Conservation (phyloP, 2,888 invertebrate species). For the Eugnorisma glareosa region DNA sequence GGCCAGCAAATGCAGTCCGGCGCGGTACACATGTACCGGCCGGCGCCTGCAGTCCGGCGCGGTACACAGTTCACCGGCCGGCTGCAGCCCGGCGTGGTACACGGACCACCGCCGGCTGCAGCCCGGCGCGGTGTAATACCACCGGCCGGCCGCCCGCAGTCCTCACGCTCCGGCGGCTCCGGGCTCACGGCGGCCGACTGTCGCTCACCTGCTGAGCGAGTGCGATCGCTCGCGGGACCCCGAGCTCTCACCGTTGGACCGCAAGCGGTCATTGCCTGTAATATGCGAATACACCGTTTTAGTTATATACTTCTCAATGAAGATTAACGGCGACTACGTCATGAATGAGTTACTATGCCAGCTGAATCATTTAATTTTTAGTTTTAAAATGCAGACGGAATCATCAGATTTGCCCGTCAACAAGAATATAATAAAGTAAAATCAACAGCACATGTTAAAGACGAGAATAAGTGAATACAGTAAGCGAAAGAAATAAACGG, state of each 20-base stretch:
- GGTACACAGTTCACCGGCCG: too few species aligned
- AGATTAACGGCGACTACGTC: conserved; percentile 2
- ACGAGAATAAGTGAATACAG: conserved; percentile 55
- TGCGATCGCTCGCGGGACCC: conserved; percentile 88
- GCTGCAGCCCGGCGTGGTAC: too few species aligned
- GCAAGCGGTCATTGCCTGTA: conserved; percentile 87
- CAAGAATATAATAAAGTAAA: conserved; percentile 38
- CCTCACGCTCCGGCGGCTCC: conserved; percentile 55
- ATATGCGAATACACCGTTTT: conserved; percentile 23
- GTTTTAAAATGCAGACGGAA: conserved; percentile 16
- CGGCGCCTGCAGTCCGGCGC: too few species aligned
- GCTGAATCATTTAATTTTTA: conserved; percentile 28
- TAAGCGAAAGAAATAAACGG: conserved; percentile 68
- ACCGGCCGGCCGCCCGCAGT: conserved; percentile 63
- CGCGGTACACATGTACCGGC: too few species aligned
- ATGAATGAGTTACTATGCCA: conserved; percentile 47
- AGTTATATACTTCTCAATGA: not conserved
- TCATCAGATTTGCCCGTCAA: conserved; percentile 36
- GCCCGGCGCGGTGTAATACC: too few species aligned
- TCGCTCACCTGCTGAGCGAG: conserved; percentile 93
- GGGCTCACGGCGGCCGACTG: conserved; percentile 70
- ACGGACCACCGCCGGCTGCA: conserved; percentile 5
- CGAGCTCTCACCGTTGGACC: conserved; percentile 83
- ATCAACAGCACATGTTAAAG: conserved; percentile 65
- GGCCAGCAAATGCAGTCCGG: too few species aligned